These are phyloP conservation scores for Biston stratarius DNA, from an alignment of 2,888 invertebrate genomes.

Conservation along the genomic window DNA sequence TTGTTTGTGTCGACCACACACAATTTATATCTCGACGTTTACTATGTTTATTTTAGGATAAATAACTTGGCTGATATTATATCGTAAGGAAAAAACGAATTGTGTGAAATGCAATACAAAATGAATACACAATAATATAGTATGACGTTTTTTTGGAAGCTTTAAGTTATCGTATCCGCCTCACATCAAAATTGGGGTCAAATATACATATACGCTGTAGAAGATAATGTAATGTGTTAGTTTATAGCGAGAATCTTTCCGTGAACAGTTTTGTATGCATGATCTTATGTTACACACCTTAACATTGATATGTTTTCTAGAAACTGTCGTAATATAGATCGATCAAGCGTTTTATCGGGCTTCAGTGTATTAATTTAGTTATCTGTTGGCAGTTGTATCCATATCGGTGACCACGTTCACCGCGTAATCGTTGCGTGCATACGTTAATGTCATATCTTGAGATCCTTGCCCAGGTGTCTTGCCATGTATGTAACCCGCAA, in stretches of 20 bases:
- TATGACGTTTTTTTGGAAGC: conserved; percentile 44
- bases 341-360: conserved; percentile 32
- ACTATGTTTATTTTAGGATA: conserved; percentile 13
- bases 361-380: conserved; percentile 40
- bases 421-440: conserved; percentile 69
- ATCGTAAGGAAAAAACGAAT: neutral
- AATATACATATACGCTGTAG: conserved; percentile 37
- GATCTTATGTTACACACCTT: conserved; percentile 14
- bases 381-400: conserved; percentile 52
- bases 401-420: conserved; percentile 47
- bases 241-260: conserved; percentile 24
- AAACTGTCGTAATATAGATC: conserved; percentile 33
- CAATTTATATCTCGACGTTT: neutral
- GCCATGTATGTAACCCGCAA: conserved; percentile 75
- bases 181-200: conserved; percentile 55
- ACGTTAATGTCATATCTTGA: conserved; percentile 70
- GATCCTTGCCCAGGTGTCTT: conserved; percentile 76
- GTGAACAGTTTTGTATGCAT: conserved; percentile 28
- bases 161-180: conserved; percentile 53
- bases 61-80: neutral
- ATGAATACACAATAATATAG: neutral
- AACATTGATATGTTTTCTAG: conserved; percentile 19
- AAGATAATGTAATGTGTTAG: conserved; percentile 28
- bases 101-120: neutral
- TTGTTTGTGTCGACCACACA: conserved; percentile 14